A percentile compares a stretch with the other conserved stretches of the same genome.
Evolutionary conservation across 2,113 vertebrate genomes (phyloP).

Genomic region (Rhabdomys dilectus): DNA sequence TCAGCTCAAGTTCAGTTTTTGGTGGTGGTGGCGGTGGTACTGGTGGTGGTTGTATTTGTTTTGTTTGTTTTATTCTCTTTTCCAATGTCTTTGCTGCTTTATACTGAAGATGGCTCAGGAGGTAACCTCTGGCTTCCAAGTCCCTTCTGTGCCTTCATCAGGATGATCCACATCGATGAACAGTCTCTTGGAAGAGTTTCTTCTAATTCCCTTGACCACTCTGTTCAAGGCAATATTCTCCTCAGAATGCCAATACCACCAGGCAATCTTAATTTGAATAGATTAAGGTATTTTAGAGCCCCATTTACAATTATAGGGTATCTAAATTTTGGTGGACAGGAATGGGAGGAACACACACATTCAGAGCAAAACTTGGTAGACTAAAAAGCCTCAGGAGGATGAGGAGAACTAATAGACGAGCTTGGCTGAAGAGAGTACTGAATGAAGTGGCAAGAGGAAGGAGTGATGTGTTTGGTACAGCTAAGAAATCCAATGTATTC

Average conservation of each 20-base stretch:
- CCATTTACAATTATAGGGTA: not conserved
- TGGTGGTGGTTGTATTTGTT: too few relatives aligned
- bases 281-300: not conserved
- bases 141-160: not conserved
- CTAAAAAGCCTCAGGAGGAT: not conserved
- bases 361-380: not conserved
- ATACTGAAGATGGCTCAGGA: not conserved
- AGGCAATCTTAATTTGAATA: not conserved
- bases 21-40: not conserved
- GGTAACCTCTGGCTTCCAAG: not conserved
- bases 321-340: not conserved
- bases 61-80: not conserved
- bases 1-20: not conserved
- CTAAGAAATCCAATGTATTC: not conserved
- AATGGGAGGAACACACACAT: not conserved
- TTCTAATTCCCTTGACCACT: not conserved
- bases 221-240: not conserved
- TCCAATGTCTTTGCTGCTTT: not conserved
- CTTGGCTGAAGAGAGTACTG: not conserved
- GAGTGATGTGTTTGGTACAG: not conserved
- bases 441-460: not conserved
- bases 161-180: not conserved
- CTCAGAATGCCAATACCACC: not conserved
- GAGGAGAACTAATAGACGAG: not conserved
- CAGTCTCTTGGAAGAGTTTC: constrained; percentile 19